These are phyloP conservation scores for Drosophila pseudoananassae DNA, from an alignment of 1,140 invertebrate species.

Conservation along the genomic window DNA sequence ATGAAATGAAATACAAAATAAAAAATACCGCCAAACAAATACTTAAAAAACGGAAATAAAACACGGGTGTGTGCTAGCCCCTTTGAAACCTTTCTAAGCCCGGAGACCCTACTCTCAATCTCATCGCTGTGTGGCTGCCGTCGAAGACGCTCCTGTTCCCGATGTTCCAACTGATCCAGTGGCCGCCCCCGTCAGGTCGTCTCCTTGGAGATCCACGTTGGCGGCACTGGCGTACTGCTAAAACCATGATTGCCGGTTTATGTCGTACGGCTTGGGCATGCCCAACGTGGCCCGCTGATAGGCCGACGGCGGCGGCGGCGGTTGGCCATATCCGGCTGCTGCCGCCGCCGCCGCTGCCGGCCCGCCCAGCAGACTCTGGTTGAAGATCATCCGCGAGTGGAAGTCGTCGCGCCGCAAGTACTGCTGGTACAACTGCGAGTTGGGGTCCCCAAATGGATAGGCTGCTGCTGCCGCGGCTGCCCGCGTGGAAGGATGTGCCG, in stretches of 20 bases:
- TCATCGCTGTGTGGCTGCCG: slow-evolving; percentile 37
- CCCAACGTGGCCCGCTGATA: slow-evolving; percentile 86
- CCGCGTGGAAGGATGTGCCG: slow-evolving; percentile 83
- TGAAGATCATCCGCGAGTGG: slow-evolving; percentile 85
- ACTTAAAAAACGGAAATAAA: neutral
- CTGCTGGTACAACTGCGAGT: slow-evolving; percentile 88
- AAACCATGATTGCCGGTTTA: slow-evolving; percentile 81
- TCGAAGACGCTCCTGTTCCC: slow-evolving; percentile 5
- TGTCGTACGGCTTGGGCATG: slow-evolving; percentile 88
- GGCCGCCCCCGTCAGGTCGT: slow-evolving; percentile 67
- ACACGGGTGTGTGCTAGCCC: neutral
- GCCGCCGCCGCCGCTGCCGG: slow-evolving; percentile 78
- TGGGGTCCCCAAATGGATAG: slow-evolving; percentile 86
- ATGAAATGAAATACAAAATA: neutral
- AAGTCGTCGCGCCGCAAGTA: slow-evolving; percentile 88
- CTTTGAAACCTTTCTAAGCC: slow-evolving; percentile 36
- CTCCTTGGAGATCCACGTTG: slow-evolving; percentile 76
- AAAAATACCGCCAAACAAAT: neutral
- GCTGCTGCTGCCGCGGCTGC: slow-evolving; percentile 83
- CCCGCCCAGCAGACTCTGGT: slow-evolving; percentile 86
- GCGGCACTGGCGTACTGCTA: slow-evolving; percentile 83
- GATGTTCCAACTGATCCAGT: slow-evolving; percentile 32
- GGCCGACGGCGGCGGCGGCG: slow-evolving; percentile 86
- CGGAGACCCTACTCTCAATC: neutral
- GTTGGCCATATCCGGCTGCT: slow-evolving; percentile 85